Evolutionary conservation across 2,113 vertebrate genomes (phyloP).

Genomic region (Perca schrenkii): DNA sequence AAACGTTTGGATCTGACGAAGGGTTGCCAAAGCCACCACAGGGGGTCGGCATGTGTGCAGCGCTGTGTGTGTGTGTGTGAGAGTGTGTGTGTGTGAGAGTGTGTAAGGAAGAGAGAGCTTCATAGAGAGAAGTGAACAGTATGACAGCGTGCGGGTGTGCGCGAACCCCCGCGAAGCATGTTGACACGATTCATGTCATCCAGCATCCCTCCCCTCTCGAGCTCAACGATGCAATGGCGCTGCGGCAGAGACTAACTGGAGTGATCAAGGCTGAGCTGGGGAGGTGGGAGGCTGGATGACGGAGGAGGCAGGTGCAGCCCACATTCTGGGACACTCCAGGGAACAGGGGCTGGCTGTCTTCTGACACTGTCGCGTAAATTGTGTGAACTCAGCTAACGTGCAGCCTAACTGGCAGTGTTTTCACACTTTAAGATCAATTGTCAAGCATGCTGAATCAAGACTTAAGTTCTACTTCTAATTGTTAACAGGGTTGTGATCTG

Average conservation of each 20-base stretch:
- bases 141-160: constrained; percentile 49
- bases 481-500: constrained; percentile 26
- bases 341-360: constrained; percentile 58
- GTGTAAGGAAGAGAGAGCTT: constrained; percentile 38
- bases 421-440: constrained; percentile 53
- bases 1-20: constrained; percentile 79
- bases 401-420: constrained; percentile 34
- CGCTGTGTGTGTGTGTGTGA: background rate
- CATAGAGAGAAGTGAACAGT: constrained; percentile 54
- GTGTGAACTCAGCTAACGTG: constrained; percentile 41
- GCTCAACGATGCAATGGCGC: constrained; percentile 35
- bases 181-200: constrained; percentile 76
- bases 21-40: constrained; percentile 77
- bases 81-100: constrained; percentile 27
- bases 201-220: constrained; percentile 55
- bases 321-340: constrained; percentile 59
- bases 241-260: constrained; percentile 64
- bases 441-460: constrained; percentile 16
- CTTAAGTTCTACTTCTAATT: constrained; percentile 42
- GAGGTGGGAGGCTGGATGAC: constrained; percentile 49
- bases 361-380: constrained; percentile 58
- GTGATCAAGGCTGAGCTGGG: constrained; percentile 69
- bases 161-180: constrained; percentile 60
- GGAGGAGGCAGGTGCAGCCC: constrained; percentile 49
- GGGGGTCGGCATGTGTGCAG: constrained; percentile 68